Conservation (phyloP, 2,888 invertebrate genomes). For the Eurytoma adleriae region DNA sequence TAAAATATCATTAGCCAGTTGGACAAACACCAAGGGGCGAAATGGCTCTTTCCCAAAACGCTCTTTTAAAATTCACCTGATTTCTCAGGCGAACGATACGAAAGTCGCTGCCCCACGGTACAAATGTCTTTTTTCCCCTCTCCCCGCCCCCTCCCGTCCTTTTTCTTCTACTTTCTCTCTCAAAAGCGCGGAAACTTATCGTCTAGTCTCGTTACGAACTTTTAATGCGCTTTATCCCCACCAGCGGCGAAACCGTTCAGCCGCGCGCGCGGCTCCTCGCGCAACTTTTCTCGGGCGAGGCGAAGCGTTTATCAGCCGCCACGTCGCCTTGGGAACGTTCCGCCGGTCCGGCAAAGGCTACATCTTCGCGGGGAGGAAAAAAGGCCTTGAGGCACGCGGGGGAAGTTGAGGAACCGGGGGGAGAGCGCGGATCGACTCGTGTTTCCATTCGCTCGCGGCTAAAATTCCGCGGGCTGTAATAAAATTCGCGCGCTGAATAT, state of each 20-base stretch:
- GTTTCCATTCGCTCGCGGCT: slow-evolving; percentile 22
- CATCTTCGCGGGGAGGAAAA: not conserved
- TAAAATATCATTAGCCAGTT: no score
- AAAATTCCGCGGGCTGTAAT: slow-evolving; percentile 60
- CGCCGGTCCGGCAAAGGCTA: not conserved
- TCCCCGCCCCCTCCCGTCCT: not conserved
- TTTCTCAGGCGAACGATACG: not conserved
- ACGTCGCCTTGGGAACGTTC: slow-evolving; percentile 25
- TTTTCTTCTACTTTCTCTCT: not conserved
- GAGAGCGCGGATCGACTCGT: slow-evolving; percentile 2
- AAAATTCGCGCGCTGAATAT: slow-evolving; percentile 63
- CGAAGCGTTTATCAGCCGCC: slow-evolving; percentile 39
- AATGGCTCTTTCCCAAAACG: no score
- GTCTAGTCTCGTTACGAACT: slow-evolving; percentile 45
- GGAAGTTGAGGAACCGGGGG: not conserved
- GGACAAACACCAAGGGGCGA: no score
- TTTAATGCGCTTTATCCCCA: slow-evolving; percentile 38
- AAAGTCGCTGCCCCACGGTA: not conserved
- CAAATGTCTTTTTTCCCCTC: not conserved
- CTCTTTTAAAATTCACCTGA: no score
- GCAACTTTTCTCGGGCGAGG: not conserved
- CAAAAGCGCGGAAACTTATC: slow-evolving; percentile 13
- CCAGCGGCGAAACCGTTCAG: no score
- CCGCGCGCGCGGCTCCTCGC: not conserved
- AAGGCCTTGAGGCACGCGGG: not conserved